phyloP scores from a whole-genome alignment of 1,140 invertebrate species.

The Drosophila mayri region DNA sequence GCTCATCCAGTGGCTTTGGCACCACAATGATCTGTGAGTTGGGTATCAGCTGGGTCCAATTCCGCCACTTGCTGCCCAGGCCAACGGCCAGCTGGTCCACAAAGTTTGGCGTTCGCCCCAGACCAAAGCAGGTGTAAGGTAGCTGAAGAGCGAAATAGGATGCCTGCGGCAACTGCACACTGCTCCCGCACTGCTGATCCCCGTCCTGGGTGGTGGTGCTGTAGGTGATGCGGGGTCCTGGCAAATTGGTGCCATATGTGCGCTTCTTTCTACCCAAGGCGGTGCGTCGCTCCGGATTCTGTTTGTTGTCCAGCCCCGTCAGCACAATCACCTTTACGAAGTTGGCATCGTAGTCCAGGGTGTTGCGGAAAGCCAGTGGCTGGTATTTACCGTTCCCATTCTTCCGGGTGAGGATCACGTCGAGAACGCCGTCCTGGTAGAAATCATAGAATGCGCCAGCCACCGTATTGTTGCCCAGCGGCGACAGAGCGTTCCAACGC shows the following conservation, averaged over 20 bases:
- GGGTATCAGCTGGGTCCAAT: slow-evolving; percentile 97
- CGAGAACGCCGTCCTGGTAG: slow-evolving; percentile 92
- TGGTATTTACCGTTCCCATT: slow-evolving; percentile 85
- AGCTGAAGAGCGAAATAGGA: slow-evolving; percentile 96
- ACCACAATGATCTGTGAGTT: slow-evolving; percentile 99
- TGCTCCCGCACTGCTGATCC: slow-evolving; percentile 89
- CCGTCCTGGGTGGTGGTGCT: slow-evolving; percentile 94
- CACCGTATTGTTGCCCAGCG: slow-evolving; percentile 90
- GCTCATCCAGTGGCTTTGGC: slow-evolving; percentile 92
- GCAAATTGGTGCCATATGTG: slow-evolving; percentile 95
- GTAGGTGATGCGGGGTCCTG: slow-evolving; percentile 95
- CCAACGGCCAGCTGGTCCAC: slow-evolving; percentile 95
- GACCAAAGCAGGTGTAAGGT: slow-evolving; percentile 97
- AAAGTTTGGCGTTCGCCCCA: slow-evolving; percentile 98
- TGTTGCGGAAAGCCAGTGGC: slow-evolving; percentile 93
- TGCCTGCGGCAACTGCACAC: slow-evolving; percentile 96
- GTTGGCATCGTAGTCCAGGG: slow-evolving; percentile 96
- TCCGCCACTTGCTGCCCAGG: slow-evolving; percentile 89
- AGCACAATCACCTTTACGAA: slow-evolving; percentile 98
- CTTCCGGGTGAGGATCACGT: slow-evolving; percentile 91
- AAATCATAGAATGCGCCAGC: slow-evolving; percentile 97
- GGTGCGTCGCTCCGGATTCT: slow-evolving; percentile 89
- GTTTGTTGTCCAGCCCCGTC: slow-evolving; percentile 91
- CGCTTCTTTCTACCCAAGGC: slow-evolving; percentile 90
- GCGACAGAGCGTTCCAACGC: slow-evolving; percentile 89